Evolutionary conservation across 2,113 vertebrate species (phyloP).

Genomic region (Patagioenas fasciata): DNA sequence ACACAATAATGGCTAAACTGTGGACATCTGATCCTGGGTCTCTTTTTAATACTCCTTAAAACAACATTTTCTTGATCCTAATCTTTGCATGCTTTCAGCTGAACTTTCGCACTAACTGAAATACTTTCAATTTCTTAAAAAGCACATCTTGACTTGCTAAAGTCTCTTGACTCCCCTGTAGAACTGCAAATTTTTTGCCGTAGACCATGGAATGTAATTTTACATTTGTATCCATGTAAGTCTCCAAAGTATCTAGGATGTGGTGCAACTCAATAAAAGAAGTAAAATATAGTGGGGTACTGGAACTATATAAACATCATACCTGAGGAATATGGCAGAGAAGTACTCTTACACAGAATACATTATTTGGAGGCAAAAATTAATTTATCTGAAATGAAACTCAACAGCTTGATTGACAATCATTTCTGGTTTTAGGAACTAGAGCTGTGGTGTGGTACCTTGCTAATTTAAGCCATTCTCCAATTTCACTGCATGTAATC

Average conservation of each 20-base stretch:
- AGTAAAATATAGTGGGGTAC: not conserved
- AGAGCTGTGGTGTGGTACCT: not conserved
- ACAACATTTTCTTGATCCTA: not conserved
- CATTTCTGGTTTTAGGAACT: not conserved
- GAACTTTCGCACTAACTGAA: not conserved
- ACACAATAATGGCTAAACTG: not conserved
- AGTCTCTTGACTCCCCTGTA: not conserved
- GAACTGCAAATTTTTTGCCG: not conserved
- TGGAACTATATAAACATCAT: not conserved
- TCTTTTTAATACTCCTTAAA: not conserved
- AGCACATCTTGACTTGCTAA: not conserved
- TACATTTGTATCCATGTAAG: not conserved
- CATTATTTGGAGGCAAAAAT: not conserved
- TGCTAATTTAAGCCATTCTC: not conserved
- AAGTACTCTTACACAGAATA: not conserved
- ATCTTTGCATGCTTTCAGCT: not conserved
- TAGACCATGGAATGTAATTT: not conserved
- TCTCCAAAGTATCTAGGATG: not conserved
- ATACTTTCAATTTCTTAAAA: not conserved
- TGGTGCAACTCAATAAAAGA: not conserved
- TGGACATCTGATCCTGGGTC: not conserved
- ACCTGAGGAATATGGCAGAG: not conserved
- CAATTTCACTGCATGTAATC: not conserved
- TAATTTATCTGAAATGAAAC: not conserved
- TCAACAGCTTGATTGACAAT: not conserved